A percentile compares a stretch with the other conserved stretches of the same genome.
phyloP scores from a whole-genome alignment of 2,113 vertebrate species.

The Syrmaticus mikado region DNA sequence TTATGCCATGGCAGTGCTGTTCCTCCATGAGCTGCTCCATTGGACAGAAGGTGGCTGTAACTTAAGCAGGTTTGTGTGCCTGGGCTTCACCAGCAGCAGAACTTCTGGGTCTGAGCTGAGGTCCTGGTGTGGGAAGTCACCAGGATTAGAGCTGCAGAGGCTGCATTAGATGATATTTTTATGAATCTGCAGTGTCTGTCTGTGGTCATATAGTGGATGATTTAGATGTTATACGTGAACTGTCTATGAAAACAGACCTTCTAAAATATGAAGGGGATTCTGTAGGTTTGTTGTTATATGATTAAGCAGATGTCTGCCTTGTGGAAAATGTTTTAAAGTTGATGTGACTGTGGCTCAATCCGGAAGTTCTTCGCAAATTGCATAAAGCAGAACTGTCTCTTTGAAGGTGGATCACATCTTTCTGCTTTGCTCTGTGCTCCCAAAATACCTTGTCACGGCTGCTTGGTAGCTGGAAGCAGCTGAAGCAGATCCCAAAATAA shows the following conservation, averaged over 20 bases:
- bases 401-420: neutral
- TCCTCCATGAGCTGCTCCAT: neutral
- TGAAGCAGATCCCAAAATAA: neutral
- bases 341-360: neutral
- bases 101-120: accelerated
- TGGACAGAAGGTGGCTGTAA: neutral
- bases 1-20: neutral
- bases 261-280: neutral
- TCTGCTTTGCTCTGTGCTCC: neutral
- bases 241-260: accelerated
- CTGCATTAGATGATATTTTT: neutral
- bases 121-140: accelerated
- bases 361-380: neutral
- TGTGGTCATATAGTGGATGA: neutral
- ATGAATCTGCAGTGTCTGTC: neutral
- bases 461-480: neutral
- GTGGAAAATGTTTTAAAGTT: neutral
- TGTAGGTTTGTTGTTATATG: neutral
- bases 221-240: neutral
- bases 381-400: neutral
- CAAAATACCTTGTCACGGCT: neutral
- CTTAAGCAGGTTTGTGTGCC: neutral
- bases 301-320: neutral
- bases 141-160: accelerated
- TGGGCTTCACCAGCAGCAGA: neutral